These are phyloP conservation scores for Acyrthosiphon pisum DNA, from an alignment of 1,140 invertebrate species.

Conservation along the genomic window DNA sequence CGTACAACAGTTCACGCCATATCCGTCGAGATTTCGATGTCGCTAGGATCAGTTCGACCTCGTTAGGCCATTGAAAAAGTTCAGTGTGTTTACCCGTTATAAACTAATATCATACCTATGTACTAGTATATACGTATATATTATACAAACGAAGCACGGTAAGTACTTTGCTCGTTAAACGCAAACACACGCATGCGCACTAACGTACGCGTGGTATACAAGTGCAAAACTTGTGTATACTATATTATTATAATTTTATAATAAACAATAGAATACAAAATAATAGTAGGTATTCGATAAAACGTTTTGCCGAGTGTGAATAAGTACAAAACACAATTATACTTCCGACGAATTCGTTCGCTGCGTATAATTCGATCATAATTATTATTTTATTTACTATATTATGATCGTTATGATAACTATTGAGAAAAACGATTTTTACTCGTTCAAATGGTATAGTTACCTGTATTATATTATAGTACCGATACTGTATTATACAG, in stretches of 20 bases:
- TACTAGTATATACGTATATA: not conserved
- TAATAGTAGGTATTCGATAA: not conserved
- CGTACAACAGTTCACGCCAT: not conserved
- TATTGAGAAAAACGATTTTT: too few relatives aligned
- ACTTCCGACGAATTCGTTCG: not conserved
- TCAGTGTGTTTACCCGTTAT: not conserved
- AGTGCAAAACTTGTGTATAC: not conserved
- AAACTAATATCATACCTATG: not conserved
- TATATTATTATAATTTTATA: not conserved
- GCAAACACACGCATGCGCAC: not conserved
- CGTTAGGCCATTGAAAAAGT: not conserved
- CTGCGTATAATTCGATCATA: not conserved
- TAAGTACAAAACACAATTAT: not conserved
- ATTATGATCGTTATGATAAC: too few relatives aligned
- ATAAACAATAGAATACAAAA: not conserved
- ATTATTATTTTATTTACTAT: too few relatives aligned
- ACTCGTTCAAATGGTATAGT: too few relatives aligned
- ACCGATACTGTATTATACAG: too few relatives aligned
- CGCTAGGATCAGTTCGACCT: not conserved
- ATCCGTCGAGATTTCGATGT: not conserved
- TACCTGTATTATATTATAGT: too few relatives aligned
- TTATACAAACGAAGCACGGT: not conserved
- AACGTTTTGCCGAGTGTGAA: not conserved
- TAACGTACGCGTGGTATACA: not conserved
- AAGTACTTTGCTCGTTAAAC: slow-evolving; percentile 48